Evolutionary conservation across 2,888 invertebrate species (phyloP).

Genomic region (Eristalinus sepulchralis): DNA sequence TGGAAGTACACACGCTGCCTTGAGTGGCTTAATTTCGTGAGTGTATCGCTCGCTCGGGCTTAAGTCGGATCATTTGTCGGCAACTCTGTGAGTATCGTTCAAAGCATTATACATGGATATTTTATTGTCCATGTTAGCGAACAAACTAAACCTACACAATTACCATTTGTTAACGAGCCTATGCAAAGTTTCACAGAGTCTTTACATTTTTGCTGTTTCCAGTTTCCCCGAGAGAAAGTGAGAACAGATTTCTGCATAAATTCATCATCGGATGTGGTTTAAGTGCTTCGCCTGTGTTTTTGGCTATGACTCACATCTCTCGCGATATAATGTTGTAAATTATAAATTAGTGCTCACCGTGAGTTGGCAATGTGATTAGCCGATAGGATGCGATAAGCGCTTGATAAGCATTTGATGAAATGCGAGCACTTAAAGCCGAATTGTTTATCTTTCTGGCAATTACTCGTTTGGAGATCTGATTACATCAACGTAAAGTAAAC

Average conservation of each 20-base stretch:
- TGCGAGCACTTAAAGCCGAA: not conserved
- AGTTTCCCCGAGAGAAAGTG: not conserved
- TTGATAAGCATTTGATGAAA: not conserved
- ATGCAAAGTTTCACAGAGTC: not conserved
- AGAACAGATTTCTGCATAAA: not conserved
- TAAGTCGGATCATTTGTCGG: not conserved
- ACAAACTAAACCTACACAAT: not conserved
- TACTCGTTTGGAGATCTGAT: not conserved
- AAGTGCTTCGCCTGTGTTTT: not conserved
- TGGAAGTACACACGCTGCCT: not conserved
- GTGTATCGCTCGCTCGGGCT: not conserved
- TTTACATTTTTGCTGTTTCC: not conserved
- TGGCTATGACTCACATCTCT: not conserved
- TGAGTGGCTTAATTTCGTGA: not conserved
- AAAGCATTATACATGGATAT: not conserved
- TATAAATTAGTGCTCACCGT: not conserved
- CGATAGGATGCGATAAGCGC: not conserved
- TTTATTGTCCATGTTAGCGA: not conserved
- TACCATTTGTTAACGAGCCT: not conserved
- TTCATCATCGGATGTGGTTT: not conserved
- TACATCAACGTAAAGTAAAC: not conserved
- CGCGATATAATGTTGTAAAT: not conserved
- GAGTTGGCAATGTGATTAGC: not conserved
- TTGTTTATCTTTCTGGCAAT: not conserved
- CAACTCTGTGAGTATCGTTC: not conserved